Base-by-base conservation (phyloP, 2,888 invertebrate genomes). In the Acronicta alni region DNA sequence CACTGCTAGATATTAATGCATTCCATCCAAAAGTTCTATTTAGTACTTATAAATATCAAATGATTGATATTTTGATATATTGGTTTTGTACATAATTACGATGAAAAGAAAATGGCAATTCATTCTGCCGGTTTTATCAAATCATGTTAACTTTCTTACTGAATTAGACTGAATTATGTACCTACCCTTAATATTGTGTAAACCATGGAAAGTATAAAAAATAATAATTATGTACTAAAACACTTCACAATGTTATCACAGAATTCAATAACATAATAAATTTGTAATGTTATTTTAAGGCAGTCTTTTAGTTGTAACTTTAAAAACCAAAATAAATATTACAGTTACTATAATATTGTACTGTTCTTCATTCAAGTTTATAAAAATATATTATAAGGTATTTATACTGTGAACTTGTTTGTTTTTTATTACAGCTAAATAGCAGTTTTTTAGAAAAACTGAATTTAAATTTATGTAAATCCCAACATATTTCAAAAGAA, bases 121-220 rank as follows among this genome's bases (percentile, higher is more conserved):
- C 3, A 51, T 47, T 44, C 37, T 60, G 48, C 32, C 23, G 39
- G 30, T 32, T 18, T 43, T 39, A 23, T 57, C 42, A 61, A 55
- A 55, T 38, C 10, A 52, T 56, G 35, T 53, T 58, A 68, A 72
- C 58, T 53, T 64, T 59, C 23, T 55, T 68, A 72, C 69, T 76
- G 72, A 78, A 56, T 66, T 72, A 78, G 78, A 78, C 78, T 78
- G 77, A 78, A 68, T 63, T 60, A 55, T 46, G 7, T 30, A 12
- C 4, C n/a, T 30, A 12, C 4, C 2, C 7, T 7, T 55, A 61
- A 57, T 47, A 64, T 66, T 63, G 49, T 58, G 35, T 61, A 51
- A 60, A 59, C 62, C 48, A 41, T 58, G 44, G 56, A 49, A 32
- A 53, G 43, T 41, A n/a, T 49, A 56, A 59, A 18, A 46, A 30